Conservation (phyloP, 2,113 vertebrate species). For the Azemiops feae region DNA sequence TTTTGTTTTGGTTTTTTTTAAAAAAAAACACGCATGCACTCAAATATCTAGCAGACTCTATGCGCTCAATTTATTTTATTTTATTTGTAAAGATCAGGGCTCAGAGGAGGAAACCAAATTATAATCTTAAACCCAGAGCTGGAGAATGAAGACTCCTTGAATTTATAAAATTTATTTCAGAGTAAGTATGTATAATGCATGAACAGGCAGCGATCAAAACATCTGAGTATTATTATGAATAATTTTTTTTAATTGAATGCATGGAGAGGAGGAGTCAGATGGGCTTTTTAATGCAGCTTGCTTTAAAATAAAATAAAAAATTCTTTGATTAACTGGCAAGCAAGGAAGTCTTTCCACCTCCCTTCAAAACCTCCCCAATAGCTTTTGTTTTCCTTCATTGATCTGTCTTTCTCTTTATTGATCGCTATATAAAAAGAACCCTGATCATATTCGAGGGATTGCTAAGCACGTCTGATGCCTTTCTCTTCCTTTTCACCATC, state of each 20-base stretch:
- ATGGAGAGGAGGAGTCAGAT: background rate
- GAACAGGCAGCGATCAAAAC: background rate
- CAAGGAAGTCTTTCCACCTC: background rate
- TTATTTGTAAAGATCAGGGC: background rate
- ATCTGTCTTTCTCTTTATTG: conserved; percentile 20
- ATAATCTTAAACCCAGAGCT: background rate
- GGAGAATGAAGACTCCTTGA: background rate
- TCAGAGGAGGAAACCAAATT: background rate
- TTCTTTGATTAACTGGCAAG: background rate
- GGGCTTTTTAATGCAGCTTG: background rate
- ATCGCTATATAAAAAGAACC: conserved; percentile 14
- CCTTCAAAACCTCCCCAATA: background rate
- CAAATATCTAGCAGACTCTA: background rate
- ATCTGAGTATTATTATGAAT: background rate
- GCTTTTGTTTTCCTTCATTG: background rate
- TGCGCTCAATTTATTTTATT: background rate
- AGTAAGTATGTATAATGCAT: background rate
- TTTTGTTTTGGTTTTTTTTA: no score
- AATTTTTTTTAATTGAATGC: background rate
- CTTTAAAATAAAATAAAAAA: background rate
- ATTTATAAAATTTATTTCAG: background rate
- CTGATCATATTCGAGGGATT: background rate
- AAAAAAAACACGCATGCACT: background rate
- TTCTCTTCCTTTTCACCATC: background rate
- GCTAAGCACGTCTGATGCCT: background rate